phyloP scores from a whole-genome alignment of 92 coral and sea anemone species.

The Umimayanthus chanpuru region DNA sequence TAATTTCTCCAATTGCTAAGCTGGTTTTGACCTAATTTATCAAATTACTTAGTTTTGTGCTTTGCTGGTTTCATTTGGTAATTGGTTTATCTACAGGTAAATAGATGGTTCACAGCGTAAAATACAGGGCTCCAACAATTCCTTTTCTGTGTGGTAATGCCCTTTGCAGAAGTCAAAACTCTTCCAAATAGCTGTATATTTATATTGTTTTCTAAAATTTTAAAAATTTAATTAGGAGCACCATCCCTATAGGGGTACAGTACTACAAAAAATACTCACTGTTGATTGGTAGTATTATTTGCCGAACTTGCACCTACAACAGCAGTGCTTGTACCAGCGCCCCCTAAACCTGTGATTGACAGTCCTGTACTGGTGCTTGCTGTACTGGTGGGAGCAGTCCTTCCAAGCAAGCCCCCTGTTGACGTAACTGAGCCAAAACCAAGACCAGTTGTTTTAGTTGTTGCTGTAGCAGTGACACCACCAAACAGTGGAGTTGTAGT shows the following conservation, averaged over 20 bases:
- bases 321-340: conserved; percentile 23
- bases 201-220: too few species aligned
- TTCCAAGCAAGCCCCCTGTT: conserved; percentile 18
- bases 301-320: not conserved
- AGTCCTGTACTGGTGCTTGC: not conserved
- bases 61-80: too few species aligned
- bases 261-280: not conserved
- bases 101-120: too few species aligned
- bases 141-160: too few species aligned
- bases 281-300: not conserved
- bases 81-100: too few species aligned
- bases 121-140: too few species aligned
- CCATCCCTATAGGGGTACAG: not conserved
- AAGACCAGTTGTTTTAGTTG: conserved; percentile 11
- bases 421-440: conserved; percentile 21
- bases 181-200: too few species aligned
- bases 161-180: too few species aligned
- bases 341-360: conserved; percentile 27
- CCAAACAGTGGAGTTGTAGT: conserved; percentile 39
- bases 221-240: too few species aligned
- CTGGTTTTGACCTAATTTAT: too few species aligned
- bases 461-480: not conserved
- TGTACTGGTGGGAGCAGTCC: not conserved
- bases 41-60: too few species aligned
- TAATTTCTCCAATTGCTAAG: too few species aligned